A percentile compares a stretch with the other conserved stretches of the same genome.
phyloP scores from a whole-genome alignment of 2,888 invertebrate genomes.

The Plebejus melissa region DNA sequence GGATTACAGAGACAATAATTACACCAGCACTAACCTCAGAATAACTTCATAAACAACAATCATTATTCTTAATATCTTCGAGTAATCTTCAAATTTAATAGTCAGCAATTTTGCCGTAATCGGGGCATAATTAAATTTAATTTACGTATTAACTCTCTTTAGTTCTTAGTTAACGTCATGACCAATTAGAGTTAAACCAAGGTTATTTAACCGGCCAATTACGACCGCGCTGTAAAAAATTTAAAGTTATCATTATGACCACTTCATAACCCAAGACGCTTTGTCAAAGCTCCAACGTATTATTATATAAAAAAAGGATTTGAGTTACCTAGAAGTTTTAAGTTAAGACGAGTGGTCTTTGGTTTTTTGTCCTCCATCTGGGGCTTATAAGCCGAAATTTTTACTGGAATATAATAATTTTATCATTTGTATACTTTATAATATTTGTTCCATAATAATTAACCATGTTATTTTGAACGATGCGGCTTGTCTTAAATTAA shows the following conservation, averaged over 20 bases:
- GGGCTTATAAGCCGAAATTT: too few relatives aligned
- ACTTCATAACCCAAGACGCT: conserved; percentile 54
- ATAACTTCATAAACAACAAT: not conserved
- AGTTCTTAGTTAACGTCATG: conserved; percentile 27
- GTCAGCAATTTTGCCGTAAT: conserved; percentile 5
- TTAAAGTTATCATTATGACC: conserved; percentile 42
- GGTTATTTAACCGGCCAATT: conserved; percentile 35
- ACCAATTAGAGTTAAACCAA: conserved; percentile 31
- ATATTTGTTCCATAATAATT: too few relatives aligned
- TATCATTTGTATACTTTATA: too few relatives aligned
- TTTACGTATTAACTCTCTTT: conserved; percentile 31
- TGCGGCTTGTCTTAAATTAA: too few relatives aligned
- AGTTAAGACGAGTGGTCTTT: too few relatives aligned
- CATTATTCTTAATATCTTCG: not conserved
- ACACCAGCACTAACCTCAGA: not conserved
- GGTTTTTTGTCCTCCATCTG: too few relatives aligned
- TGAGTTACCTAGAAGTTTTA: too few relatives aligned
- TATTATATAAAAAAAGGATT: too few relatives aligned
- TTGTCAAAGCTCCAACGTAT: conserved; percentile 40
- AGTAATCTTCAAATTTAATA: conserved; percentile 19
- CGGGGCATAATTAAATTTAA: conserved; percentile 9
- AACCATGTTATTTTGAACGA: too few relatives aligned
- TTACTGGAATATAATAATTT: too few relatives aligned
- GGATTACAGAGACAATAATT: not conserved
- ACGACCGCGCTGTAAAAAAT: conserved; percentile 34